Base-by-base conservation (phyloP, 2,888 invertebrate genomes). In the Stenolophus ochropezus region DNA sequence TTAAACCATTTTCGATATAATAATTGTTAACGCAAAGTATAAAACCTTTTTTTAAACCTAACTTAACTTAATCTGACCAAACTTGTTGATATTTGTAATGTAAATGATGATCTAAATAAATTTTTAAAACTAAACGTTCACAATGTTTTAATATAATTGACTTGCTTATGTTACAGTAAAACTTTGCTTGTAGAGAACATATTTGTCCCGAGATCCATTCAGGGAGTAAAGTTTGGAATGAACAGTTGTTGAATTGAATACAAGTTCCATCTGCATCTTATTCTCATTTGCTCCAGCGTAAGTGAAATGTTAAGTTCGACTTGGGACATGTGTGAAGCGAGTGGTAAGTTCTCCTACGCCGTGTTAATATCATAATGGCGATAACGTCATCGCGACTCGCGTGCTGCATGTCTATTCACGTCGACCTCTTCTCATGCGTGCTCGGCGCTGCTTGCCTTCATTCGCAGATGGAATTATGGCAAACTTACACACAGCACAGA, bases 291-390 rank as follows among this genome's bases (percentile, higher is more conserved):
- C 11, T 11, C 33, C 11, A 42, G 6, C 11, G 33, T 42, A 42
- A 8, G 33, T 42, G 33, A 42, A 42, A 42, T 42, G 33, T 18
- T 16, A 53, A 53, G 16, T 53, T 53, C 8, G 51, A 16, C 18
- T 53, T 1, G 51, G 4, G 4, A 53, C 51, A 53, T 53, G 5
- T 53, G 18, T 53, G 51, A 53, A 3, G 14, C 18, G 51, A 18
- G 18, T 18, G 18, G 2, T 18, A 18, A 53, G 14, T 4, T 6
- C 18, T 53, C 51, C 51, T 16, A 53, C 51, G 51, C 16, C 16
- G 16, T 53, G 51, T 53, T 53, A 53, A 53, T 53, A 53, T 53
- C 51, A 53, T 53, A 53, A 53, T 53, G 14, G 51, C 16, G 51
- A 53, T 53, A 16, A 18, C 51, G 51, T 53, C 18, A 53, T 53